phyloP scores from a whole-genome alignment of 2,888 invertebrate species.

The Pseudococcus jackbeardsleyi region DNA sequence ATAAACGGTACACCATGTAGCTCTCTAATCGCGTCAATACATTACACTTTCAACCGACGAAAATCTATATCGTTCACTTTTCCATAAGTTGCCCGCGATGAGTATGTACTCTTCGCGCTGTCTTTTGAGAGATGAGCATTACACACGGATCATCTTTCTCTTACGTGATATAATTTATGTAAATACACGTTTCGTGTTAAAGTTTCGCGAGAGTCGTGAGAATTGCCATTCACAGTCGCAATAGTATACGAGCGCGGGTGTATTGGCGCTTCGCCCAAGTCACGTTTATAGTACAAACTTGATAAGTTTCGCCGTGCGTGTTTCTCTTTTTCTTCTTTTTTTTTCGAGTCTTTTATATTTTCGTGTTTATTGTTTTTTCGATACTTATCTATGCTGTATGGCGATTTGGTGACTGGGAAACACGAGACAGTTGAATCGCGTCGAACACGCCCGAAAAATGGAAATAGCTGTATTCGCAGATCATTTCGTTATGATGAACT shows the following conservation, averaged over 20 bases:
- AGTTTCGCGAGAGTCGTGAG: constrained; percentile 28
- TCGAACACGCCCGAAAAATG: background rate
- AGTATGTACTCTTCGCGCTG: background rate
- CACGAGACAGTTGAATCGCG: background rate
- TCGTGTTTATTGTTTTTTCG: constrained; percentile 17
- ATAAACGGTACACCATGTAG: background rate
- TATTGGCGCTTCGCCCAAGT: constrained; percentile 5
- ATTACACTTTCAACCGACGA: background rate
- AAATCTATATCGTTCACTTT: background rate
- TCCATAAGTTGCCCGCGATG: background rate
- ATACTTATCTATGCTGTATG: background rate
- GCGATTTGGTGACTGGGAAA: background rate
- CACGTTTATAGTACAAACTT: constrained; percentile 21
- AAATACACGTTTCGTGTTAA: constrained; percentile 28
- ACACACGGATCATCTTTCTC: constrained; percentile 22
- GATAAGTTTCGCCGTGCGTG: constrained; percentile 19
- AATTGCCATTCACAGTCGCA: constrained; percentile 23
- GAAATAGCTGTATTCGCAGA: background rate
- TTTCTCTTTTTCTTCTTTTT: background rate
- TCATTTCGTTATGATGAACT: background rate
- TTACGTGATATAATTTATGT: constrained; percentile 28
- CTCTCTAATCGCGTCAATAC: background rate
- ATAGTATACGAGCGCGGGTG: background rate
- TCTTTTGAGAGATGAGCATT: background rate
- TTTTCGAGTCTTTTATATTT: background rate